Evolutionary conservation across 2,797 vertebrate genomes (phyloP), one percentile per base, ranked within the genome.

Genomic region (Phrynocephalus forsythii): DNA sequence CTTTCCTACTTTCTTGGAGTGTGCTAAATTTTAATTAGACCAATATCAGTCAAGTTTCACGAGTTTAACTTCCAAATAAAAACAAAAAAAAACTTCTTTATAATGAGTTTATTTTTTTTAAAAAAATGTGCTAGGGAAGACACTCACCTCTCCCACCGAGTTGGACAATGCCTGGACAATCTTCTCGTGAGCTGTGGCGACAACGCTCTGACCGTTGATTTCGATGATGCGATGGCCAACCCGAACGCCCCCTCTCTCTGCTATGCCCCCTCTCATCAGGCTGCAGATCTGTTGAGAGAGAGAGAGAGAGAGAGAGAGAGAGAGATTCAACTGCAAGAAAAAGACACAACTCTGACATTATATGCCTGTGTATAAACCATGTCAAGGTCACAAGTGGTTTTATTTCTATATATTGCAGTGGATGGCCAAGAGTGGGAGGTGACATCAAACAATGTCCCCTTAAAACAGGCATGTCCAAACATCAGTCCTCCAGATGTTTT

Each of bases 201-300:
- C 99, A 26, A 99, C 99, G 0, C 99, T 99, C 95, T 99, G 99
- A 63, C 99, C 97, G 0, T 99, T 99, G 97, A 99, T 99, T 96
- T 99, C 99, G 22, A 99, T 99, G 88, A 99, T 99, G 33, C 99
- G 97, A 93, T 99, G 99, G 83, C 99, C 99, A 3, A 99, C 99
- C 0, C 99, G 96, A 4, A 99, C 99, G 0, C 99, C 99, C 0
- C 99, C 99, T 93, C 99, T 96, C 96, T 99, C 99, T 0, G 99
- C 99, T 33, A 99, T 99, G 79, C 99, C 99, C 0, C 99, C 99
- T 77, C 99, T 96, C 99, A 99, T 99, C 94, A 99, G 96, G 93
- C 99, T 99, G 97, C 99, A 99, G 85, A 99, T 99, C 99, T 99
- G 95, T 22, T 84, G 69, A 63, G 84, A 93, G 71, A 93, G 84